Conservation (phyloP, 2,113 vertebrate genomes). For the Melanerpes formicivorus region DNA sequence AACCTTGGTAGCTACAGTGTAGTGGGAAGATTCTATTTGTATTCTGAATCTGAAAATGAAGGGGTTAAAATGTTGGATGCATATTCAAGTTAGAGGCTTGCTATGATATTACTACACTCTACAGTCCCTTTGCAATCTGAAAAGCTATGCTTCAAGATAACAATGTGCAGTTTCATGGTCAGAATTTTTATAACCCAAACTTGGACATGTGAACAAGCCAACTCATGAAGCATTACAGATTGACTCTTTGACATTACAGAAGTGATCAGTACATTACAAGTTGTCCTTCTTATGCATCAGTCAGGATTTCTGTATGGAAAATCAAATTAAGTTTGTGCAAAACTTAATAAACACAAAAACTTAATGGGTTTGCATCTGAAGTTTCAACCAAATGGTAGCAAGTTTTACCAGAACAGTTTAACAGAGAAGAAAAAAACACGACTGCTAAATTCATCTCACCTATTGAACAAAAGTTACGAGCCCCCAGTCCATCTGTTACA, state of each 20-base stretch:
- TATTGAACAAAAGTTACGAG: background rate
- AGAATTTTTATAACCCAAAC: background rate
- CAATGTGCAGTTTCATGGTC: rapidly evolving
- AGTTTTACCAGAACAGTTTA: background rate
- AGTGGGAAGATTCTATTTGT: background rate
- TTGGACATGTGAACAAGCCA: background rate
- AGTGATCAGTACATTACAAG: background rate
- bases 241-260: background rate
- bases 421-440: background rate
- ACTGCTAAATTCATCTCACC: background rate
- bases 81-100: background rate
- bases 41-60: background rate
- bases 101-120: background rate
- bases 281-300: background rate
- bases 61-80: background rate
- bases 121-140: background rate
- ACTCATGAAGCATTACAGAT: background rate
- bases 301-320: background rate
- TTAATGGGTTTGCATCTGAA: background rate
- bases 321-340: background rate
- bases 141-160: background rate
- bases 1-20: background rate
- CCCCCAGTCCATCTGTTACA: background rate
- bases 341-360: background rate
- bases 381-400: background rate